Conservation (phyloP, 1,140 invertebrate genomes). For the Penaeus chinensis region DNA sequence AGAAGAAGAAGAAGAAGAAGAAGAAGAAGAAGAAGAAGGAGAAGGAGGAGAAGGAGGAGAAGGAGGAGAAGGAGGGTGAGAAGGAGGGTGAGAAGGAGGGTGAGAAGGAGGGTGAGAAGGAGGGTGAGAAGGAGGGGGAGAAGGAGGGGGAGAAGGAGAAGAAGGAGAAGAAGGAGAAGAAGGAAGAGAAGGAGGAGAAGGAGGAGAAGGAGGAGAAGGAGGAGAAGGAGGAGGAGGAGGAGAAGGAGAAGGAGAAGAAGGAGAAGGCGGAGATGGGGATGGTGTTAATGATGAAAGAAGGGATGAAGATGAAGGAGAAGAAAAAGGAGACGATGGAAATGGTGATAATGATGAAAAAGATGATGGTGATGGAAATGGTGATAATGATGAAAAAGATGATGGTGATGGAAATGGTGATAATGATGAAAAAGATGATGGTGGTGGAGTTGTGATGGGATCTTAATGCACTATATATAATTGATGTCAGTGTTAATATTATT, state of each 20-base stretch:
- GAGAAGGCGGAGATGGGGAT: neutral
- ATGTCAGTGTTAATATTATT: too few relatives aligned
- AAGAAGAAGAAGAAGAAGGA: neutral
- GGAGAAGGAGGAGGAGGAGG: accelerated
- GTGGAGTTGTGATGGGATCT: neutral
- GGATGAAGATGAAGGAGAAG: neutral
- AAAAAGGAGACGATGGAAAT: neutral
- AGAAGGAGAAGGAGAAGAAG: neutral
- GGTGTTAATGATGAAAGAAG: neutral
- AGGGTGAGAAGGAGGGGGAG: neutral
- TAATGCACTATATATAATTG: too few relatives aligned
- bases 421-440: neutral
- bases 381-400: neutral
- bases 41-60: neutral
- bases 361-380: neutral
- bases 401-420: neutral
- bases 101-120: neutral
- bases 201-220: neutral
- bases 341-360: neutral
- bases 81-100: neutral
- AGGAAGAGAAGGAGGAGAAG: too few relatives aligned
- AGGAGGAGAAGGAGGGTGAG: neutral
- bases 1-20: neutral
- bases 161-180: accelerated
- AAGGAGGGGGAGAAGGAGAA: neutral